Conservation (phyloP, 1,140 invertebrate genomes). For the Euglossa dilemma region DNA sequence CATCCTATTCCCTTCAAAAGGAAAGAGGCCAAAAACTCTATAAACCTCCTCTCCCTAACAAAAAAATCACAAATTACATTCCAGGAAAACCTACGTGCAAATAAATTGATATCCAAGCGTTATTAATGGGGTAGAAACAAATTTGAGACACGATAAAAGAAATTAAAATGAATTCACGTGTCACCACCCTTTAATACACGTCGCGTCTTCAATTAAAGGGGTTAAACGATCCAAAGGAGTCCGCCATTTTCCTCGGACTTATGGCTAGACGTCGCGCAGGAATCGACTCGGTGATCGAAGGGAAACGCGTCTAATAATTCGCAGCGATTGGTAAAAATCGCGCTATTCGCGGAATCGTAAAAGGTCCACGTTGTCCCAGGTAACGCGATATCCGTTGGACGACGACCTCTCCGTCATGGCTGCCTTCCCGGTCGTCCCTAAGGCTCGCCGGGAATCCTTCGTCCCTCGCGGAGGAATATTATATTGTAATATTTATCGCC, state of each 20-base stretch:
- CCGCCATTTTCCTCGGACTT: neutral
- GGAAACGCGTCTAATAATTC: constrained; percentile 35
- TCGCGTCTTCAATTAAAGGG: neutral
- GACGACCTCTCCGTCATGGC: constrained; percentile 37
- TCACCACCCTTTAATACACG: neutral
- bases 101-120: no score
- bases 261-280: no score
- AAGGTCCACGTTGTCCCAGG: constrained; percentile 30
- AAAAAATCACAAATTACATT: no score
- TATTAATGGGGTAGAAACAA: no score
- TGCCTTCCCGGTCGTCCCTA: neutral
- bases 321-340: neutral
- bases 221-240: neutral
- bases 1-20: no score
- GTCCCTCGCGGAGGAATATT: constrained; percentile 47
- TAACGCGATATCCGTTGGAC: constrained; percentile 19
- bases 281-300: neutral
- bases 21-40: no score
- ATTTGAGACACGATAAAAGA: neutral
- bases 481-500: constrained; percentile 63
- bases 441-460: constrained; percentile 31
- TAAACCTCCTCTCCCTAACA: no score
- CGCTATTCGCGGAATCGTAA: constrained; percentile 59
- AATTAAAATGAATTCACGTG: no score
- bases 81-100: neutral